Conservation (phyloP, 2,797 vertebrate species). For the Manis javanica region DNA sequence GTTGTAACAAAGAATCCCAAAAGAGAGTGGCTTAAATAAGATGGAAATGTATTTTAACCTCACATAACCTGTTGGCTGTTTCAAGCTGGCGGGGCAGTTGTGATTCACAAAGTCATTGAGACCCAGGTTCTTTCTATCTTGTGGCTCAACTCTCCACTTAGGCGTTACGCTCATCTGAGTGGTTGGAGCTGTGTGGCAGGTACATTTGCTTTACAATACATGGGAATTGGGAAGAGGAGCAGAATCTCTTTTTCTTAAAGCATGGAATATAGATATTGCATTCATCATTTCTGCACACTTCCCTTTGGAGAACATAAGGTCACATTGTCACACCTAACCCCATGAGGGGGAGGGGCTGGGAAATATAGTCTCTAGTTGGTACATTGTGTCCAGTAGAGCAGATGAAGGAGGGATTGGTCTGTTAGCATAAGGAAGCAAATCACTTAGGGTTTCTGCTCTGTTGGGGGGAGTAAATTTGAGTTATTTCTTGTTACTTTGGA, state of each 20-base stretch:
- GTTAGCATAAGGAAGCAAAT: background rate
- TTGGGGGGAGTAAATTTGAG: no score
- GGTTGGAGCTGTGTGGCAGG: background rate
- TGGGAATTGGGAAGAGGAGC: background rate
- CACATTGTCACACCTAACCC: background rate
- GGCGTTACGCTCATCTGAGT: background rate
- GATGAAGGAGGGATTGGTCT: background rate
- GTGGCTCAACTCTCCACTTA: background rate
- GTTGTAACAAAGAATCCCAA: background rate
- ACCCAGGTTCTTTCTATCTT: background rate
- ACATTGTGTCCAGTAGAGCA: background rate
- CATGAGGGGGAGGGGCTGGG: background rate
- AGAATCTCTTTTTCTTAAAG: background rate
- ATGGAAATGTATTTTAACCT: background rate
- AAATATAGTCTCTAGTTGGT: background rate
- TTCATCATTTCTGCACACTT: background rate
- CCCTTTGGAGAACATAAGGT: background rate
- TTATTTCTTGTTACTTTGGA: background rate
- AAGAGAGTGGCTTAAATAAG: background rate
- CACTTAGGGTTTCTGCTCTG: background rate
- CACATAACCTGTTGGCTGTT: background rate
- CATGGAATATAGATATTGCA: background rate
- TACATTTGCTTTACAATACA: background rate
- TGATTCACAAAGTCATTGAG: background rate
- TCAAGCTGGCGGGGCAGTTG: background rate